Evolutionary conservation across 2,888 invertebrate species (phyloP).

Genomic region (Brassicogethes aeneus): DNA sequence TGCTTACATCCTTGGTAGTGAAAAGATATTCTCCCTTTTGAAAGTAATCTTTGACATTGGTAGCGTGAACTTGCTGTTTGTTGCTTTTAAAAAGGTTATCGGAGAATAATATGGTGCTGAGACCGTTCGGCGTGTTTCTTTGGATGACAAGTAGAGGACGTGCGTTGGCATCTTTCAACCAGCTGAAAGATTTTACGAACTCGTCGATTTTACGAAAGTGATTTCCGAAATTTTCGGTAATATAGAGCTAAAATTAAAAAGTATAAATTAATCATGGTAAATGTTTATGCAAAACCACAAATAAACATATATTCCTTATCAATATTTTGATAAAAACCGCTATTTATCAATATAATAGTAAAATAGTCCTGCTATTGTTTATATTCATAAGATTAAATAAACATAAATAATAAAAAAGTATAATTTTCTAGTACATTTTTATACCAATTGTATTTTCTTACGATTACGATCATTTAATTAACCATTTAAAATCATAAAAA

Average conservation of each 20-base stretch:
- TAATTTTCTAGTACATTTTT: no score
- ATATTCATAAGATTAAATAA: no score
- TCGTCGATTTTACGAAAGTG: conserved; percentile 61
- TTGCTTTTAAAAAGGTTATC: conserved; percentile 25
- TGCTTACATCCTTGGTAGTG: conserved; percentile 57
- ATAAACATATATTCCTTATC: no score
- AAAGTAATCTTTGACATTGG: conserved; percentile 71
- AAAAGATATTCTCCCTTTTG: conserved; percentile 80
- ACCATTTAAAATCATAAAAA: no score
- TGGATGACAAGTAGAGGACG: conserved; percentile 55
- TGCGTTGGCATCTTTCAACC: conserved; percentile 47
- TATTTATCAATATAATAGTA: no score
- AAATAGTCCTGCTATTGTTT: no score
- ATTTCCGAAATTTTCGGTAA: conserved; percentile 66
- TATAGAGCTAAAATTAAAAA: conserved; percentile 54
- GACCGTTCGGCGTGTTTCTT: conserved; percentile 54
- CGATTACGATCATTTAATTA: no score
- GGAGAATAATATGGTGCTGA: conserved; percentile 44
- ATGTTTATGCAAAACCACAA: no score
- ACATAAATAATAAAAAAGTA: no score
- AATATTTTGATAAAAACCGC: no score
- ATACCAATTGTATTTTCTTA: no score
- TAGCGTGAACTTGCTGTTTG: conserved; percentile 30
- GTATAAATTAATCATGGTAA: no score
- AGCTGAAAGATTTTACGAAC: conserved; percentile 70